phyloP scores from a whole-genome alignment of 2,888 invertebrate species.

The Drosophila quinaria region DNA sequence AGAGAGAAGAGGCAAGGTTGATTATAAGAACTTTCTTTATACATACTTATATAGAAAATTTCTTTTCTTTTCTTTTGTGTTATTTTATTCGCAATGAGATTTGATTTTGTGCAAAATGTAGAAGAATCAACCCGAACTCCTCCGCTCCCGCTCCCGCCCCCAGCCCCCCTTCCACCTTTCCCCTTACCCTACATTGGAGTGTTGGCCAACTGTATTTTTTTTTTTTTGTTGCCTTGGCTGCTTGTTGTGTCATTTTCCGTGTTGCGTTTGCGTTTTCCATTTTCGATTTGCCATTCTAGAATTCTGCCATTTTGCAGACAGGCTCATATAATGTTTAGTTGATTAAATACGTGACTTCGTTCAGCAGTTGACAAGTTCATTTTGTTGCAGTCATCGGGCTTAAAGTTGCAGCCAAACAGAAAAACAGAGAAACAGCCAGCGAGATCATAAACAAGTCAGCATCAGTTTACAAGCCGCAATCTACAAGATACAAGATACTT shows the following conservation, averaged over 20 bases:
- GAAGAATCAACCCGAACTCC: conserved; percentile 1
- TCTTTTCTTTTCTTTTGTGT: conserved; percentile 9
- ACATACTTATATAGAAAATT: not conserved
- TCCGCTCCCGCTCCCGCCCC: not conserved
- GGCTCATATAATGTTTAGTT: conserved; percentile 79
- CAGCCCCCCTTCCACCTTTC: not conserved
- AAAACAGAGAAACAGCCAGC: not conserved
- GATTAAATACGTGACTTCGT: conserved; percentile 86
- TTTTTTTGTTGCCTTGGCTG: not conserved
- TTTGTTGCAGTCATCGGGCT: conserved; percentile 46
- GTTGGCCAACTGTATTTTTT: conserved; percentile 19
- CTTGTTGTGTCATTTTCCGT: conserved; percentile 13
- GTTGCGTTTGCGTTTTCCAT: conserved; percentile 3
- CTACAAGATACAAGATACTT: conserved; percentile 46
- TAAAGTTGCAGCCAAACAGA: conserved; percentile 5
- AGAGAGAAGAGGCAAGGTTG: conserved; percentile 15
- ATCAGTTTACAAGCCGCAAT: conserved; percentile 8
- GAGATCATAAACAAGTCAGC: conserved; percentile 38
- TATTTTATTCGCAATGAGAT: conserved; percentile 47
- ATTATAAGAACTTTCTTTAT: conserved; percentile 53
- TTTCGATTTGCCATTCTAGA: conserved; percentile 12
- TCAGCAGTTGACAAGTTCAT: conserved; percentile 69
- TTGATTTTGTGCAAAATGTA: conserved; percentile 55
- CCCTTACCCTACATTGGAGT: not conserved
- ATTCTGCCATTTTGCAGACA: conserved; percentile 39